These are phyloP conservation scores for Saccostrea echinata DNA, from an alignment of 1,140 invertebrate genomes.

Conservation along the genomic window DNA sequence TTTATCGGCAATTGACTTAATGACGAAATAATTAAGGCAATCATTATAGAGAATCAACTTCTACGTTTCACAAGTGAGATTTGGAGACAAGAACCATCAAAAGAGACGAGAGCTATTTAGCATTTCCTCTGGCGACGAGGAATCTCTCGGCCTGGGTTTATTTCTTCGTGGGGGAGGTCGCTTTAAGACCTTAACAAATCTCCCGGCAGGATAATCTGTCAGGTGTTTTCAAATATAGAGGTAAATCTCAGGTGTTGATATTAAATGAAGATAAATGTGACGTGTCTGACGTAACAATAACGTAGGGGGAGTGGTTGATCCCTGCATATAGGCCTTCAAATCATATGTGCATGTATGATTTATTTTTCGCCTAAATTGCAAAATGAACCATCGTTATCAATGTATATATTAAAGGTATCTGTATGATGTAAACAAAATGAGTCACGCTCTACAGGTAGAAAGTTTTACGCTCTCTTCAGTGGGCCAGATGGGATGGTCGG, in stretches of 20 bases:
- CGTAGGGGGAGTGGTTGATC: neutral
- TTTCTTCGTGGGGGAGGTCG: slow-evolving; percentile 26
- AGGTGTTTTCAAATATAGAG: slow-evolving; percentile 18
- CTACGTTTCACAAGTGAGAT: neutral
- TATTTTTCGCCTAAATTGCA: neutral
- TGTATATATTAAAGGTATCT: neutral
- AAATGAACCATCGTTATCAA: neutral
- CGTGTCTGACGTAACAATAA: neutral
- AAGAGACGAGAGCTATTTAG: neutral
- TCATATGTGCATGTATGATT: slow-evolving; percentile 26
- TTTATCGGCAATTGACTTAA: slow-evolving; percentile 14
- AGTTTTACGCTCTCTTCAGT: neutral
- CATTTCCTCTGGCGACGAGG: neutral
- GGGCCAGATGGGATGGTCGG: slow-evolving; percentile 14
- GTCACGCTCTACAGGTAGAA: slow-evolving; percentile 13
- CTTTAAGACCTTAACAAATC: slow-evolving; percentile 1
- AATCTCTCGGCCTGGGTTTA: slow-evolving; percentile 16
- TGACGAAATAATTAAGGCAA: slow-evolving; percentile 26
- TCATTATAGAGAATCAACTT: neutral
- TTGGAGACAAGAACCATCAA: neutral
- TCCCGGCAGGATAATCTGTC: slow-evolving; percentile 26
- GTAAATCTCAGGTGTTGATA: slow-evolving; percentile 17
- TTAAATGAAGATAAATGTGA: slow-evolving; percentile 31
- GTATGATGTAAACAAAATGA: slow-evolving; percentile 20
- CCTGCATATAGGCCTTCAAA: neutral